A percentile compares a stretch with the other conserved stretches of the same genome.
These are phyloP conservation scores for Pollenia labialis DNA, from an alignment of 2,888 invertebrate genomes.

Conservation along the genomic window DNA sequence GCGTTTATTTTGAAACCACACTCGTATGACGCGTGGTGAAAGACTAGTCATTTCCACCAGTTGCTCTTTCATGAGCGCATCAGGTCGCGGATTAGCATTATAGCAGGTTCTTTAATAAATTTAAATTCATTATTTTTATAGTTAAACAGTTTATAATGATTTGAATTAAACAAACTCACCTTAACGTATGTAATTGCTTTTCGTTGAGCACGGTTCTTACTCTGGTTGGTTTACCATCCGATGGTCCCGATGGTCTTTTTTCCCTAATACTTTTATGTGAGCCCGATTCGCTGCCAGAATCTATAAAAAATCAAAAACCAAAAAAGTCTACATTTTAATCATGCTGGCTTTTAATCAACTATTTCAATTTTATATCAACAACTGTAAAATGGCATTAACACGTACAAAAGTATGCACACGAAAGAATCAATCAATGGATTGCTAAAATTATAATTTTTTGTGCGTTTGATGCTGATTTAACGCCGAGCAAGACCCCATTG, in stretches of 20 bases:
- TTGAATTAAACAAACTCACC: slow-evolving; percentile 84
- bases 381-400: slow-evolving; percentile 22
- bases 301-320: slow-evolving; percentile 85
- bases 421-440: slow-evolving; percentile 60
- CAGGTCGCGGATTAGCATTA: slow-evolving; percentile 98
- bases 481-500: slow-evolving; percentile 12
- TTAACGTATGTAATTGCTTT: slow-evolving; percentile 97
- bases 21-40: slow-evolving; percentile 98
- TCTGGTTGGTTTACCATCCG: slow-evolving; percentile 98
- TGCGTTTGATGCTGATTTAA: slow-evolving; percentile 11
- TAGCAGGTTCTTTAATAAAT: slow-evolving; percentile 91
- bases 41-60: slow-evolving; percentile 99
- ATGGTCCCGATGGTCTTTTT: slow-evolving; percentile 84
- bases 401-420: background rate
- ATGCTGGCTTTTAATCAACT: slow-evolving; percentile 68
- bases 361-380: slow-evolving; percentile 56
- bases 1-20: slow-evolving; percentile 99
- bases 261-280: slow-evolving; percentile 92
- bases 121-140: background rate
- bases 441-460: slow-evolving; percentile 61
- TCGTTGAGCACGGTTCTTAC: slow-evolving; percentile 99
- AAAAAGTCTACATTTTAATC: slow-evolving; percentile 73
- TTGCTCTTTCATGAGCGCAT: slow-evolving; percentile 99
- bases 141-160: background rate
- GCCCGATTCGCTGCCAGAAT: slow-evolving; percentile 96